Evolutionary conservation across 2,113 vertebrate species (phyloP), one percentile per base, ranked within the genome.

Genomic region (Garra rufa): DNA sequence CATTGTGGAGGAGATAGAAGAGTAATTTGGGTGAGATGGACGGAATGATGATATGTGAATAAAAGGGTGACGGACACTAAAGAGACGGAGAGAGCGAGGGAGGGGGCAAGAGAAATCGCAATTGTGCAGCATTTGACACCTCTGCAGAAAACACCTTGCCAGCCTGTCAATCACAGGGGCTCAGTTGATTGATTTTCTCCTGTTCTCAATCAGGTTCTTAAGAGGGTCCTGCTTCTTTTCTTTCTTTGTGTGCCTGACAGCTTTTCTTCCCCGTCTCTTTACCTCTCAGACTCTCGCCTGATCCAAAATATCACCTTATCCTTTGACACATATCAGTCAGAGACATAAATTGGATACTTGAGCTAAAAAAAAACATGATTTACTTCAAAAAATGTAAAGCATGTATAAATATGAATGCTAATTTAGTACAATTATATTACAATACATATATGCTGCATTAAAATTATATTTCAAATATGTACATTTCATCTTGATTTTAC

Each of bases 51-150:
- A 93, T 90, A 90, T 92, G 89, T 89, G 92, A 91, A 88, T 88
- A 90, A 90, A 89, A 89, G 89, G 89, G 90, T 92, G 92, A 93
- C 90, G 90, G 91, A 92, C 91, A 92, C 89, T 91, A 86, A 82
- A 76, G 89, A 86, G 81, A 87, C 76, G 28, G 88, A 81, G 88
- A 81, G 30, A 41, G 70, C 34, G n/a, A 57, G 69, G n/a, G 83
- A 80, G 59, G 46, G 84, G 84, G 83, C 74, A 34, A 46, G 83
- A 87, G 86, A 86, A 89, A 91, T 90, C 89, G 90, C 89, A 91
- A 92, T 93, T 92, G 93, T 93, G 88, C 90, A 86, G 89, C 91
- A 91, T 89, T 92, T 94, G 94, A 94, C 93, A 94, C 93, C 90
- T 92, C 83, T 90, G 93, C 90, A 92, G 91, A 94, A 94, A 93